These are phyloP conservation scores for Physeter macrocephalus DNA, from an alignment of 2,113 vertebrate genomes.

Conservation along the genomic window DNA sequence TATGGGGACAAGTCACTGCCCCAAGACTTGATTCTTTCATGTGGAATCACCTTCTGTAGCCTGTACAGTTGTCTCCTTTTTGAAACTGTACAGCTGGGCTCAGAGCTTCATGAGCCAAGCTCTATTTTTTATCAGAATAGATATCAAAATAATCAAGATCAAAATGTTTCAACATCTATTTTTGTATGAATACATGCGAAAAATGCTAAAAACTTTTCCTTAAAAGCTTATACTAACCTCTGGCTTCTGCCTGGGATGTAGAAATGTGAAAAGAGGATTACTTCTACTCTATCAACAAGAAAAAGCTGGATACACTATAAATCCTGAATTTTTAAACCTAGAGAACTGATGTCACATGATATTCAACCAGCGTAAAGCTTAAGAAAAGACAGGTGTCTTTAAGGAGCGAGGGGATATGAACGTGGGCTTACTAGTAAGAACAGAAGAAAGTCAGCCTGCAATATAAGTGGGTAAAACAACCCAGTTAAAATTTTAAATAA, in stretches of 20 bases:
- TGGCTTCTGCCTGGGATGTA: background rate
- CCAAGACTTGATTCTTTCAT: background rate
- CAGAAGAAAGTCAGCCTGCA: background rate
- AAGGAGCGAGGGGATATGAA: background rate
- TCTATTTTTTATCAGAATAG: background rate
- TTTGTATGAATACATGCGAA: background rate
- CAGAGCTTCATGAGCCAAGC: background rate
- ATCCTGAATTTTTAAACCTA: background rate
- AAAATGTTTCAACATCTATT: constrained; percentile 1
- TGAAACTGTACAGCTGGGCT: background rate
- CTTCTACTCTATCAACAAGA: background rate
- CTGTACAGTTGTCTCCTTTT: background rate
- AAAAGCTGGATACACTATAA: background rate
- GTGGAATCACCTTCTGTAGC: background rate
- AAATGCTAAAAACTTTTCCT: background rate
- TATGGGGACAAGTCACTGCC: background rate
- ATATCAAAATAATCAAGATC: background rate
- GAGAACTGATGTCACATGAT: background rate
- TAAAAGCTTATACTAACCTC: background rate
- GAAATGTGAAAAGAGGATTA: background rate
- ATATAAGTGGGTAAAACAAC: background rate
- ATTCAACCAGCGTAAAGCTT: background rate
- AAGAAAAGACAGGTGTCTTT: background rate
- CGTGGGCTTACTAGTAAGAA: background rate
- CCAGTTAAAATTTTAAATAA: background rate